Evolutionary conservation across 1,140 invertebrate species (phyloP).

Genomic region (Hermetia illucens): DNA sequence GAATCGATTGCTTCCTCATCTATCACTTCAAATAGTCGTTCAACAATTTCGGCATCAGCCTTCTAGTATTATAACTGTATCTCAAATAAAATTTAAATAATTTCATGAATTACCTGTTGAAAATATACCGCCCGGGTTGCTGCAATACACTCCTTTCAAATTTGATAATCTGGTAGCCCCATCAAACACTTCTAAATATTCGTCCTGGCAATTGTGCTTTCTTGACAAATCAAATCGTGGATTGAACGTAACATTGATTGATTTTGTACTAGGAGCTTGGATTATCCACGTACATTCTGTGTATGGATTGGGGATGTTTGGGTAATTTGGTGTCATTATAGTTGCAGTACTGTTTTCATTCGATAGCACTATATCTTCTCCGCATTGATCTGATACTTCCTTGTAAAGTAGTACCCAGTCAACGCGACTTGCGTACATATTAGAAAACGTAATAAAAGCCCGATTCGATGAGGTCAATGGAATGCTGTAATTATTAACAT

Average conservation of each 20-base stretch:
- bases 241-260: conserved; percentile 55
- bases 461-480: conserved; percentile 47
- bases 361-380: too few species aligned
- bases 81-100: too few species aligned
- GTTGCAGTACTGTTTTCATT: too few species aligned
- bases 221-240: conserved; percentile 52
- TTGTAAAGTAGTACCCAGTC: conserved; percentile 40
- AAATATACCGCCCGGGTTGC: conserved; percentile 38
- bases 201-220: conserved; percentile 38
- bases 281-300: conserved; percentile 71
- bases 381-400: conserved; percentile 46
- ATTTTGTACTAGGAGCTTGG: conserved; percentile 49
- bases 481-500: conserved; percentile 27
- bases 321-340: conserved; percentile 63
- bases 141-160: conserved; percentile 47
- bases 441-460: conserved; percentile 35
- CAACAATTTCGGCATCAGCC: too few species aligned
- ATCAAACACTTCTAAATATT: conserved; percentile 63
- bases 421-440: conserved; percentile 15
- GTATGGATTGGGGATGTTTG: conserved; percentile 53
- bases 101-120: conserved; percentile 35
- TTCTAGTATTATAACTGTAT: too few species aligned
- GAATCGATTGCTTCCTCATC: too few species aligned
- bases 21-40: too few species aligned
- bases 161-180: conserved; percentile 52